Evolutionary conservation across 1,140 invertebrate genomes (phyloP).

Genomic region (Drosophila punjabiensis): DNA sequence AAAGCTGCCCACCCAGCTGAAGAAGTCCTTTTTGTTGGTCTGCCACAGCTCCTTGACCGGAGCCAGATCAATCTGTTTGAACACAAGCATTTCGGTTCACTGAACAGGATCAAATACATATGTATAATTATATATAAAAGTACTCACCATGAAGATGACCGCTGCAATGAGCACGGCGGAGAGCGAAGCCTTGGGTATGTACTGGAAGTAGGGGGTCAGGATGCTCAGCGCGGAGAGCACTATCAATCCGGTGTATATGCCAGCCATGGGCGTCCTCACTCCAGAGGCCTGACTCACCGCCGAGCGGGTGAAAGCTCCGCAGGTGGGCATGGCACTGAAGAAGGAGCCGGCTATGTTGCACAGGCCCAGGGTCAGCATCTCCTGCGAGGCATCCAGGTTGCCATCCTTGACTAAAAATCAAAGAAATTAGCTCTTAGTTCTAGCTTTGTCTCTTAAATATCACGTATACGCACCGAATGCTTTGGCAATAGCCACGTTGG

Average conservation of each 20-base stretch:
- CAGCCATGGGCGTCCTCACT: slow-evolving; percentile 90
- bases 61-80: slow-evolving; percentile 88
- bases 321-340: slow-evolving; percentile 91
- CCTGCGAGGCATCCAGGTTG: slow-evolving; percentile 90
- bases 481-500: slow-evolving; percentile 95
- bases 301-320: slow-evolving; percentile 92
- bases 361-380: slow-evolving; percentile 90
- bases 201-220: slow-evolving; percentile 94
- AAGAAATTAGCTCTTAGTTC: background rate
- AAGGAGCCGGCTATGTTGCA: slow-evolving; percentile 91
- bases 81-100: background rate
- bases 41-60: slow-evolving; percentile 91
- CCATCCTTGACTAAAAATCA: slow-evolving; percentile 85
- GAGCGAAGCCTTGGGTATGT: slow-evolving; percentile 91
- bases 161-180: slow-evolving; percentile 95
- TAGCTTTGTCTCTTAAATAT: background rate
- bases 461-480: slow-evolving; percentile 90
- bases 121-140: no score
- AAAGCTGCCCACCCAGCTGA: slow-evolving; percentile 92
- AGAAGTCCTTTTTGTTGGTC: slow-evolving; percentile 89
- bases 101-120: background rate
- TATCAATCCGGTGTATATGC: slow-evolving; percentile 88
- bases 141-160: slow-evolving; percentile 93
- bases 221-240: slow-evolving; percentile 89
- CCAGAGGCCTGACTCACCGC: slow-evolving; percentile 92